Conservation (phyloP, 2,888 invertebrate species). For the Himalopsyche japonica region DNA sequence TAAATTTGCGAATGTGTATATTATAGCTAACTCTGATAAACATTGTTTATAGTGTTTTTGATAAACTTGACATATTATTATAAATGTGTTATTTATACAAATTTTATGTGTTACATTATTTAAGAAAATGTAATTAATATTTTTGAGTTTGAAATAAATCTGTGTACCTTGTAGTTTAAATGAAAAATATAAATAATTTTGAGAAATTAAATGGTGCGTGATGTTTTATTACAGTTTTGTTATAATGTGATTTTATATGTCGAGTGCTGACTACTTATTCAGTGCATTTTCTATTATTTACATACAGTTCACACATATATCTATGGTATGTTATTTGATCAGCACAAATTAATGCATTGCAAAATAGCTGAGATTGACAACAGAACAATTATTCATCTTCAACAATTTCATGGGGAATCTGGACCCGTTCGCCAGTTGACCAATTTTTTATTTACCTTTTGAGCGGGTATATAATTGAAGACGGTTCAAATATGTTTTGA, state of each 20-base stretch:
- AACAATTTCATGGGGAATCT: too few relatives aligned
- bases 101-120: slow-evolving; percentile 11
- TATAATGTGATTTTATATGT: neutral
- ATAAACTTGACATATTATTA: slow-evolving; percentile 8
- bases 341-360: too few relatives aligned
- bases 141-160: slow-evolving; percentile 4
- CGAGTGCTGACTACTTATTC: too few relatives aligned
- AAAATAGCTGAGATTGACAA: too few relatives aligned
- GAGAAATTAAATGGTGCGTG: neutral
- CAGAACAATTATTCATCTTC: too few relatives aligned
- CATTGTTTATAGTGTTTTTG: slow-evolving; percentile 3
- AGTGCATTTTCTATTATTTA: too few relatives aligned
- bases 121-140: slow-evolving; percentile 2
- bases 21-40: neutral
- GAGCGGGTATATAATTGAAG: too few relatives aligned
- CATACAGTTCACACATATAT: too few relatives aligned
- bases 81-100: slow-evolving; percentile 19
- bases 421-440: too few relatives aligned
- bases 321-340: too few relatives aligned
- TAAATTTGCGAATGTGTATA: neutral
- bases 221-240: neutral
- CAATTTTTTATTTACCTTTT: too few relatives aligned
- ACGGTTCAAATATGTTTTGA: too few relatives aligned
- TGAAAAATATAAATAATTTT: slow-evolving; percentile 5
- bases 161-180: slow-evolving; percentile 19